Percentiles rank a stretch among this genome's conserved stretches.
Evolutionary conservation across 2,113 vertebrate species (phyloP).

Genomic region (Pachypanchax playfairii): DNA sequence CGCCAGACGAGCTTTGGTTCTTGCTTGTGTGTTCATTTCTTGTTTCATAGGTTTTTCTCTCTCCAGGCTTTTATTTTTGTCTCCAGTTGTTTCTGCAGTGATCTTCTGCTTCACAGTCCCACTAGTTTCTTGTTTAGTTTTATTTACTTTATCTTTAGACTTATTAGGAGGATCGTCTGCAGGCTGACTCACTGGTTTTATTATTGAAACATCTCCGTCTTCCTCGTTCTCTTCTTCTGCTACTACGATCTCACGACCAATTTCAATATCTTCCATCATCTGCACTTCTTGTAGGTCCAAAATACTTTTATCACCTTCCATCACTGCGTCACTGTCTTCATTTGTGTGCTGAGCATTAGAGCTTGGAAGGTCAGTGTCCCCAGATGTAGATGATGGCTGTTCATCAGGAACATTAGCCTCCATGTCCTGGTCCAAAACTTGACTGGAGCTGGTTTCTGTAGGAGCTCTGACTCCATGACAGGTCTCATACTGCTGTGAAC

Average conservation of each 20-base stretch:
- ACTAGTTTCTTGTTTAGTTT: constrained; percentile 15
- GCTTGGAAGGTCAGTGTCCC: constrained; percentile 34
- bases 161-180: constrained; percentile 10
- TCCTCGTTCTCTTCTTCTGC: constrained; percentile 60
- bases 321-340: constrained; percentile 13
- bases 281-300: constrained; percentile 60
- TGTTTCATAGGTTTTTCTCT: constrained; percentile 76
- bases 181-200: constrained; percentile 36
- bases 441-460: constrained; percentile 18
- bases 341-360: constrained; percentile 11
- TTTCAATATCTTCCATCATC: constrained; percentile 73
- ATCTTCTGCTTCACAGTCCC: constrained; percentile 30
- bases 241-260: constrained; percentile 73
- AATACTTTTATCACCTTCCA: constrained; percentile 22
- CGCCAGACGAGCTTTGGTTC: constrained; percentile 81
- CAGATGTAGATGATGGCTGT: constrained; percentile 28
- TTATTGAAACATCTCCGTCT: constrained; percentile 50
- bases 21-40: constrained; percentile 83
- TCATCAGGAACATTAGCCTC: constrained; percentile 34
- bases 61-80: constrained; percentile 28
- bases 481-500: constrained; percentile 15
- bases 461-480: constrained; percentile 24
- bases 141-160: constrained; percentile 26
- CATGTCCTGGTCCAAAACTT: constrained; percentile 24
- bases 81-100: constrained; percentile 17